Evolutionary conservation across 2,888 invertebrate species (phyloP).

Genomic region (Caenorhabditis imperialis): DNA sequence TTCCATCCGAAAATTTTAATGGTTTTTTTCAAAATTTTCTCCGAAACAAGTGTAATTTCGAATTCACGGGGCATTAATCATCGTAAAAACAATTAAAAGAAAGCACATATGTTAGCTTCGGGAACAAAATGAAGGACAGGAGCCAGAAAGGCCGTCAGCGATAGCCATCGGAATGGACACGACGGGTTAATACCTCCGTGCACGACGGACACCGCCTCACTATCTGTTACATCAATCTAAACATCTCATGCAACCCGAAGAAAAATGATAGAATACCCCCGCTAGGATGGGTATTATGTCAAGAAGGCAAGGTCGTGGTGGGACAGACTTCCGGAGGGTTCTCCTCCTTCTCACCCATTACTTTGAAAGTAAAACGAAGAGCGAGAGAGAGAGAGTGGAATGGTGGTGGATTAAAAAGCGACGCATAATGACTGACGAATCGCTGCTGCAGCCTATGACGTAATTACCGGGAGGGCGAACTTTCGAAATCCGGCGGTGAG

Average conservation of each 20-base stretch:
- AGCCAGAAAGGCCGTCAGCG: constrained; percentile 5
- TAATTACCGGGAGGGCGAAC: constrained; percentile 29
- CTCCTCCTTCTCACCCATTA: too few species aligned
- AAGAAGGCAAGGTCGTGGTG: constrained; percentile 14
- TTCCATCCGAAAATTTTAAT: too few species aligned
- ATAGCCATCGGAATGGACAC: constrained; percentile 22
- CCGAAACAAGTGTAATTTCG: constrained; percentile 32
- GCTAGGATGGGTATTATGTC: constrained; percentile 25
- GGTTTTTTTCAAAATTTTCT: too few species aligned
- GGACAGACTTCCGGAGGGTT: constrained; percentile 15
- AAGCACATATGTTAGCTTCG: constrained; percentile 11
- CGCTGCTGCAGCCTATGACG: constrained; percentile 19
- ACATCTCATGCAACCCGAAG: constrained; percentile 30
- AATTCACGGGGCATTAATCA: constrained; percentile 25
- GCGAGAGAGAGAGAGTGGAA: constrained; percentile 16
- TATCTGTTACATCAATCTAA: constrained; percentile 44
- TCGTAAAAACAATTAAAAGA: constrained; percentile 18
- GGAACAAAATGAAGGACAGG: constrained; percentile 10
- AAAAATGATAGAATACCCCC: constrained; percentile 40
- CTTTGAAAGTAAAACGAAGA: constrained; percentile 1
- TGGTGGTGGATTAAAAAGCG: constrained; percentile 37
- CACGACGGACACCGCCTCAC: constrained; percentile 38
- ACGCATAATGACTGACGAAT: constrained; percentile 16
- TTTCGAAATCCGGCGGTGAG: constrained; percentile 21
- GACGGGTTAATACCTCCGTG: constrained; percentile 44